Percentiles rank a stretch among this genome's conserved stretches.
Evolutionary conservation across 2,113 vertebrate species (phyloP).

Genomic region (Hucho hucho): DNA sequence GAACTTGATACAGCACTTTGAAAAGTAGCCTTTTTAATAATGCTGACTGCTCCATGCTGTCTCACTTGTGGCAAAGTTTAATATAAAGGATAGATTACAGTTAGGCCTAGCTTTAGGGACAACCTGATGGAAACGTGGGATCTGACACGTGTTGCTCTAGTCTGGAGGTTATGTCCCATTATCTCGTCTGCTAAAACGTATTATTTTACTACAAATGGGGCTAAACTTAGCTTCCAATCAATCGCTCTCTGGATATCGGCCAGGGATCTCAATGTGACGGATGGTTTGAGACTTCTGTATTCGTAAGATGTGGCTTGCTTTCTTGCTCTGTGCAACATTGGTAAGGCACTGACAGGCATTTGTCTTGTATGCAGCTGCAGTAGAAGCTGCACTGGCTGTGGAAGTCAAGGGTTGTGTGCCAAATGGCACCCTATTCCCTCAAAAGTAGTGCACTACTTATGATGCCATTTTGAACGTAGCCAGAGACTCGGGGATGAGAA

Average conservation of each 20-base stretch:
- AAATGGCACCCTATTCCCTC: too few relatives aligned
- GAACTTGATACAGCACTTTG: conserved; percentile 42
- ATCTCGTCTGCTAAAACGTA: too few relatives aligned
- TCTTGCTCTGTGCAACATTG: background rate
- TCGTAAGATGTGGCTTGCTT: background rate
- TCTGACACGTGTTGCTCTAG: background rate
- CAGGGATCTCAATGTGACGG: background rate
- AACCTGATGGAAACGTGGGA: background rate
- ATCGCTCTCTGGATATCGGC: conserved; percentile 6
- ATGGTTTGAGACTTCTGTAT: conserved; percentile 4
- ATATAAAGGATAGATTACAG: background rate
- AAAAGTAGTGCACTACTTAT: background rate
- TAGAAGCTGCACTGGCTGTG: background rate
- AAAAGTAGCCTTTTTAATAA: conserved; percentile 8
- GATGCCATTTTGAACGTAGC: background rate
- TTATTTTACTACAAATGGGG: too few relatives aligned
- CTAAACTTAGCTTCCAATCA: conserved; percentile 21
- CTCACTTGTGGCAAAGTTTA: conserved; percentile 1
- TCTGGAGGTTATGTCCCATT: too few relatives aligned
- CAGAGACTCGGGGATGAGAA: conserved; percentile 9
- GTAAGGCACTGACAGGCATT: too few relatives aligned
- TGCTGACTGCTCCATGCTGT: conserved; percentile 38
- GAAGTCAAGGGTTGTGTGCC: background rate
- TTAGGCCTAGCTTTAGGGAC: background rate
- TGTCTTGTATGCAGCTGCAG: background rate